Conservation (phyloP, 2,113 vertebrate species). For the Urocitellus parryii region DNA sequence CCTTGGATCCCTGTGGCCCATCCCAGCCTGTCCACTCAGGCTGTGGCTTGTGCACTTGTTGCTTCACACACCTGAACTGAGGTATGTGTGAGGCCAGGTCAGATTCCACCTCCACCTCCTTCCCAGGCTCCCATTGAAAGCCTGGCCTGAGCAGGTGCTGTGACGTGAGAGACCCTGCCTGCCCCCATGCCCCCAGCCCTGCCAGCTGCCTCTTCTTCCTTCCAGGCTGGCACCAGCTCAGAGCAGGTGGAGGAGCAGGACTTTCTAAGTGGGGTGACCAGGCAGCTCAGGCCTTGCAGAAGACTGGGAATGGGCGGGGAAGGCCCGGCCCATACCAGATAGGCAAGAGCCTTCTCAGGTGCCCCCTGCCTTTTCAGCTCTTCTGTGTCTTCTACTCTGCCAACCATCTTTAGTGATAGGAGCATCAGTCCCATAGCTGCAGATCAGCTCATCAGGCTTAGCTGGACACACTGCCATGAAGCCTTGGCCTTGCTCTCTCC, state of each 20-base stretch:
- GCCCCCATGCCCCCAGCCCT: neutral
- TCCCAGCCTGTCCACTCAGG: neutral
- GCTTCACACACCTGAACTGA: neutral
- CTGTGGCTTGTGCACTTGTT: neutral
- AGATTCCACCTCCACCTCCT: neutral
- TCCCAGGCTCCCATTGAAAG: neutral
- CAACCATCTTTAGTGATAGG: neutral
- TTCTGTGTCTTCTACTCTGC: neutral
- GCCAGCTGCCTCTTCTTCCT: neutral
- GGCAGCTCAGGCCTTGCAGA: neutral
- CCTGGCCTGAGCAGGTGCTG: neutral
- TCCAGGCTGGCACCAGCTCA: neutral
- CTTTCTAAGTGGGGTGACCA: neutral
- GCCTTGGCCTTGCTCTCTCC: neutral
- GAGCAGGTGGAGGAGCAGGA: neutral
- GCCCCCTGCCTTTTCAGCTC: neutral
- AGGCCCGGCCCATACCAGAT: neutral
- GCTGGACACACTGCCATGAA: neutral
- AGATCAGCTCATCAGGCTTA: neutral
- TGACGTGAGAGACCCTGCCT: neutral
- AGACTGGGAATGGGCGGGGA: neutral
- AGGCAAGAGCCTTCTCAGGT: neutral
- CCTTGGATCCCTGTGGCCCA: neutral
- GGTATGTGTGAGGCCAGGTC: rapidly evolving
- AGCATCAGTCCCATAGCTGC: neutral